Evolutionary conservation across 2,797 vertebrate species (phyloP).

Genomic region (Acipenser ruthenus): DNA sequence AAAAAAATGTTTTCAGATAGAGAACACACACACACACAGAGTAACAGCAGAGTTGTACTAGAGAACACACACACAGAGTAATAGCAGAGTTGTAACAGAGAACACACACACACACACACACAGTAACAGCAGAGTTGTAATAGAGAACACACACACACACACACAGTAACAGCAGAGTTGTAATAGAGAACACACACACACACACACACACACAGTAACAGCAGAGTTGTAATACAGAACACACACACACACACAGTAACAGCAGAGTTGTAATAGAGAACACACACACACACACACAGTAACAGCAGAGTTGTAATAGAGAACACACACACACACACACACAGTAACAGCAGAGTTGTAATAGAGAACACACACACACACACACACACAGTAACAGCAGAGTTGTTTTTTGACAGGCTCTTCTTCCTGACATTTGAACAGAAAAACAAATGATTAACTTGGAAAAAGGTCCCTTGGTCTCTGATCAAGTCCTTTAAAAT

Average conservation of each 20-base stretch:
- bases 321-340: too few species aligned
- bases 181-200: too few species aligned
- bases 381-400: slow-evolving; percentile 30
- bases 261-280: too few species aligned
- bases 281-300: slow-evolving; percentile 6
- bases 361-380: slow-evolving; percentile 11
- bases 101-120: too few species aligned
- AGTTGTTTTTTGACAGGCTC: slow-evolving; percentile 42
- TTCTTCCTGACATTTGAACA: slow-evolving; percentile 30
- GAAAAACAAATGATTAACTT: slow-evolving; percentile 30
- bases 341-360: slow-evolving; percentile 36
- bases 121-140: not conserved
- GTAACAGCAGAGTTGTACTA: not conserved
- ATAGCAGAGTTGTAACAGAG: slow-evolving; percentile 17
- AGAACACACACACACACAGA: slow-evolving; percentile 14
- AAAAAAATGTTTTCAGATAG: slow-evolving; percentile 36
- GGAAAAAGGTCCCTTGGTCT: slow-evolving; percentile 11
- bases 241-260: too few species aligned
- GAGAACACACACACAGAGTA: slow-evolving; percentile 18
- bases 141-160: slow-evolving; percentile 12
- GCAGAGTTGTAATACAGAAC: too few species aligned
- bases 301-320: not conserved
- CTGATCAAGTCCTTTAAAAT: too few species aligned
- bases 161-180: not conserved
- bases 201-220: too few species aligned